These are phyloP conservation scores for Mythimna lalbum DNA, from an alignment of 2,888 invertebrate species.

Conservation along the genomic window DNA sequence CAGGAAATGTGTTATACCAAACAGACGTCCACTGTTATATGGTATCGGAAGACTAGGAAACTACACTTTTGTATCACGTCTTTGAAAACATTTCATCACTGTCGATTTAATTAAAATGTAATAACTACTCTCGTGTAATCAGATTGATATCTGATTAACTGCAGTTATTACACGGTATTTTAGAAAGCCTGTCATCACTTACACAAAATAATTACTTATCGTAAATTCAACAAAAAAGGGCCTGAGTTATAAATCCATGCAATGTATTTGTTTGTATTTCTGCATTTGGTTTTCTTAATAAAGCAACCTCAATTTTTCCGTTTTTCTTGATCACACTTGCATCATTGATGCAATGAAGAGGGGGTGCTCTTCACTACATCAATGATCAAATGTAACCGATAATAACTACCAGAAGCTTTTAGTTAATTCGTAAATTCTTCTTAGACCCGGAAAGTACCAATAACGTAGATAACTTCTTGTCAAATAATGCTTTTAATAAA, in stretches of 20 bases:
- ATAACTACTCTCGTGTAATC: too few species aligned
- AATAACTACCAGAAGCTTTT: background rate
- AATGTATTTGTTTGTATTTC: background rate
- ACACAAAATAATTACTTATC: background rate
- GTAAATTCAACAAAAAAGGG: background rate
- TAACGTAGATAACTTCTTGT: background rate
- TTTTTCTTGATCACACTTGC: too few species aligned
- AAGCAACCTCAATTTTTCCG: background rate
- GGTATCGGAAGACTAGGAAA: background rate
- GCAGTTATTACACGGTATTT: too few species aligned
- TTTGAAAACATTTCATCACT: constrained; percentile 5
- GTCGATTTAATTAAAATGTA: background rate
- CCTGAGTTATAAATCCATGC: background rate
- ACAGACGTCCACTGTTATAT: background rate
- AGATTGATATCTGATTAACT: too few species aligned
- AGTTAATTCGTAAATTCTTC: background rate
- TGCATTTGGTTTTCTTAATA: background rate
- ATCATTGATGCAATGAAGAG: too few species aligned
- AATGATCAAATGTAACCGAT: background rate
- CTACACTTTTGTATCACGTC: background rate
- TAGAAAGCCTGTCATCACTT: constrained; percentile 1
- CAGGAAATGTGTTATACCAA: background rate
- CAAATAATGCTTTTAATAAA: constrained; percentile 7
- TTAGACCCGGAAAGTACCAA: background rate
- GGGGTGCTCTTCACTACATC: background rate